Base-by-base conservation (phyloP, 2,888 invertebrate species). In the Stenotaenia linearis region DNA sequence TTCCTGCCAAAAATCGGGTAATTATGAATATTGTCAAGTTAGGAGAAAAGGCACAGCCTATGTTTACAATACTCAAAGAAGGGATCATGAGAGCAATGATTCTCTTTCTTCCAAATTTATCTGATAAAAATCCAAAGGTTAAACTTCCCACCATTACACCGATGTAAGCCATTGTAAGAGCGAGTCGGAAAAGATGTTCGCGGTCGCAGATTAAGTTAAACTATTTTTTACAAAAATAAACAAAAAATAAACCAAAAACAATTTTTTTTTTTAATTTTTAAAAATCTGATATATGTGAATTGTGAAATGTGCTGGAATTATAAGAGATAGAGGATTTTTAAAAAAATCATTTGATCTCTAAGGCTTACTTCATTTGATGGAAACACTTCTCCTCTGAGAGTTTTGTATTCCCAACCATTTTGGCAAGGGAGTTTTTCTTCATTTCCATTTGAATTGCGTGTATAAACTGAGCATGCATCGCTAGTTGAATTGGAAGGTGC, bases 281-380 rank as follows among this genome's bases (percentile, higher is more conserved):
- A n/a, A n/a, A n/a, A n/a, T n/a, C n/a, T n/a, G n/a, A n/a, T n/a
- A n/a, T n/a, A n/a, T n/a, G n/a, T n/a, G n/a, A n/a, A n/a, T n/a
- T n/a, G n/a, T n/a, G n/a, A n/a, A n/a, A n/a, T n/a, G n/a, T n/a
- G n/a, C n/a, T n/a, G n/a, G n/a, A n/a, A n/a, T n/a, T n/a, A n/a
- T n/a, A n/a, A n/a, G n/a, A n/a, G n/a, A n/a, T n/a, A n/a, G n/a
- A n/a, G n/a, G n/a, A n/a, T n/a, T n/a, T n/a, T n/a, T n/a, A n/a
- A n/a, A n/a, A n/a, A n/a, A n/a, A n/a, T n/a, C n/a, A n/a, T n/a
- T n/a, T n/a, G n/a, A n/a, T n/a, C n/a, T n/a, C n/a, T n/a, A n/a
- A n/a, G n/a, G n/a, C n/a, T n/a, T n/a, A 75, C 75, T 35, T 75
- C 75, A 35, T 75, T 75, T 35, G 75, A 32, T 15, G 75, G 75